Evolutionary conservation across 2,797 vertebrate genomes (phyloP).

Genomic region (Menidia menidia): DNA sequence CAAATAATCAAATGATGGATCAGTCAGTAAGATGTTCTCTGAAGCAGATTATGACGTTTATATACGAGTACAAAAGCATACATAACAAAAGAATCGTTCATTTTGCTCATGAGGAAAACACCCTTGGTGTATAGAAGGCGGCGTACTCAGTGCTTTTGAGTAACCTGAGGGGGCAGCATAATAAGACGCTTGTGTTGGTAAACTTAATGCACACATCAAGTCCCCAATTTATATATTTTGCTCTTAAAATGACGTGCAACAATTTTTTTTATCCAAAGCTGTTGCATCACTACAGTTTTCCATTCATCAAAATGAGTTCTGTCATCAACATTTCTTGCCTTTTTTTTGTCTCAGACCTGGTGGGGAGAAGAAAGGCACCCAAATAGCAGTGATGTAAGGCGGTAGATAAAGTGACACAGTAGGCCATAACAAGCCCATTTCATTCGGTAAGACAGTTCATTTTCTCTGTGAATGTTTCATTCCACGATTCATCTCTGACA

Average conservation of each 20-base stretch:
- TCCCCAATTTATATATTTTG: background rate
- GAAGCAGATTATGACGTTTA: too few relatives aligned
- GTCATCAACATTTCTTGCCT: conserved; percentile 37
- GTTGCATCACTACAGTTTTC: background rate
- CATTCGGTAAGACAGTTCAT: conserved; percentile 78
- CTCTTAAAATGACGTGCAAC: conserved; percentile 1
- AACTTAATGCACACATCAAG: background rate
- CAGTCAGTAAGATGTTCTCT: too few relatives aligned
- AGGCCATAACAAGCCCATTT: conserved; percentile 78
- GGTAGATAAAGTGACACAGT: conserved; percentile 79
- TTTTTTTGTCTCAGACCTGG: conserved; percentile 46
- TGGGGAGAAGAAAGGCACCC: conserved; percentile 36
- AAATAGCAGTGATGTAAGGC: conserved; percentile 64
- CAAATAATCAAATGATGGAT: too few relatives aligned
- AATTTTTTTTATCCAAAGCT: background rate
- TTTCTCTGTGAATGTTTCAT: conserved; percentile 82
- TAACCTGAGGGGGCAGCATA: background rate
- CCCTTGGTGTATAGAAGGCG: background rate
- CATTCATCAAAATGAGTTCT: conserved; percentile 9
- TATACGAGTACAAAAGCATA: too few relatives aligned
- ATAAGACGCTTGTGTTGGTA: conserved; percentile 1
- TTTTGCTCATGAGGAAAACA: background rate
- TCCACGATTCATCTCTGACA: conserved; percentile 84
- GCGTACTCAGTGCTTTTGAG: background rate
- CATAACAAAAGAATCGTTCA: too few relatives aligned